Evolutionary conservation across 2,888 invertebrate genomes (phyloP), one percentile per base, ranked within the genome.

Genomic region (Heliconius ismenius): DNA sequence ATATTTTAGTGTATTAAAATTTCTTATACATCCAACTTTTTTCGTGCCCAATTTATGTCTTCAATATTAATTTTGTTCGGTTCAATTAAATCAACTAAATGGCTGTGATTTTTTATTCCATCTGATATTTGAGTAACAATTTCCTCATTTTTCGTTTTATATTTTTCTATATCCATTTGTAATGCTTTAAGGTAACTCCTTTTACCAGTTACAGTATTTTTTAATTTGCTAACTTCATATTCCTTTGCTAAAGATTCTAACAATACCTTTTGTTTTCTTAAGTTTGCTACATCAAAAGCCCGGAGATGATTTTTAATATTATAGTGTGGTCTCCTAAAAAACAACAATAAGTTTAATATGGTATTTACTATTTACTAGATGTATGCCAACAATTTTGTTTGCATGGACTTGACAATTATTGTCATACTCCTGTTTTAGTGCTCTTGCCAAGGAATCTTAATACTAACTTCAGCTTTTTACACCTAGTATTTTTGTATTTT

Each of bases 61-160:
- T 90, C 86, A 68, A 87, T 79, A 81, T 89, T 82, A 75, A 83
- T 76, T 79, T 83, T 86, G 75, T 84, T 82, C 58, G 84, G 81
- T 60, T 84, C 64, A 58, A 87, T 85, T 36, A 81, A 80, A 73
- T 86, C 86, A 18, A 84, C 83, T 76, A 90, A 75, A 68, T 83
- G 86, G n/a, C 84, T 82, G 79, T 91, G 90, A 77, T 88, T 89
- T 79, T 89, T 86, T 49, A 93, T 81, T 81, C 88, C 91, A 58
- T 89, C 86, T 82, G 84, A 85, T n/a, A 92, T 86, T 83, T 88
- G 90, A 54, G 81, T 77, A 18, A 90, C 83, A 21, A 90, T 83
- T 60, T 90, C 91, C 78, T 93, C 91, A 86, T 90, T 93, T 86
- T 90, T 93, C 83, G 90, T 92, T 80, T 91, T 89, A 81, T 92